Evolutionary conservation across 2,797 vertebrate species (phyloP).

Genomic region (Schizopygopsis pylzovi): DNA sequence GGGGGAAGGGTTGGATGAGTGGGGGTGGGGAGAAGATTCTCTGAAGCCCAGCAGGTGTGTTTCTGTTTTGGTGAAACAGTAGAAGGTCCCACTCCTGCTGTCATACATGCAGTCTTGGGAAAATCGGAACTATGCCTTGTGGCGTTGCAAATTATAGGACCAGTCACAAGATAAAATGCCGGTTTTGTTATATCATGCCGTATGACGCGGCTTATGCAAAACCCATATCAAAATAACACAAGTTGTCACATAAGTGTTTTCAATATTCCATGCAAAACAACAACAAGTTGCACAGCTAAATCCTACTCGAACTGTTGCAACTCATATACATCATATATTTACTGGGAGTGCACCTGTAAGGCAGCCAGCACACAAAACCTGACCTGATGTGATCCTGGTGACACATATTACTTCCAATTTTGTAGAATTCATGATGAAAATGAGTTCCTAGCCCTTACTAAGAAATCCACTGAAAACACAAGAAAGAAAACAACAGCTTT

Average conservation of each 20-base stretch:
- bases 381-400: constrained; percentile 43
- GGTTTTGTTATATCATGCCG: neutral
- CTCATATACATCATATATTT: constrained; percentile 15
- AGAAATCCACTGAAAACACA: constrained; percentile 57
- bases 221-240: too few species aligned
- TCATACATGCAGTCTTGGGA: constrained; percentile 20
- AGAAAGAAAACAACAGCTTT: constrained; percentile 51
- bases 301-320: neutral
- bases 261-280: neutral
- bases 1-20: constrained; percentile 2
- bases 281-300: neutral
- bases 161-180: neutral
- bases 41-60: constrained; percentile 59
- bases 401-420: constrained; percentile 42
- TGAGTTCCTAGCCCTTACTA: constrained; percentile 47
- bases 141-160: neutral
- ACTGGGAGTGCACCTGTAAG: constrained; percentile 33
- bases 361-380: constrained; percentile 30
- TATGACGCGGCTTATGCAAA: constrained; percentile 1
- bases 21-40: constrained; percentile 49
- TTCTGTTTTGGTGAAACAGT: constrained; percentile 55
- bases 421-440: neutral
- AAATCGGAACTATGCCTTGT: constrained; percentile 33
- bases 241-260: neutral
- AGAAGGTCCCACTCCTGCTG: constrained; percentile 50